Conservation (phyloP, 2,797 vertebrate species). For the Squalus acanthias region DNA sequence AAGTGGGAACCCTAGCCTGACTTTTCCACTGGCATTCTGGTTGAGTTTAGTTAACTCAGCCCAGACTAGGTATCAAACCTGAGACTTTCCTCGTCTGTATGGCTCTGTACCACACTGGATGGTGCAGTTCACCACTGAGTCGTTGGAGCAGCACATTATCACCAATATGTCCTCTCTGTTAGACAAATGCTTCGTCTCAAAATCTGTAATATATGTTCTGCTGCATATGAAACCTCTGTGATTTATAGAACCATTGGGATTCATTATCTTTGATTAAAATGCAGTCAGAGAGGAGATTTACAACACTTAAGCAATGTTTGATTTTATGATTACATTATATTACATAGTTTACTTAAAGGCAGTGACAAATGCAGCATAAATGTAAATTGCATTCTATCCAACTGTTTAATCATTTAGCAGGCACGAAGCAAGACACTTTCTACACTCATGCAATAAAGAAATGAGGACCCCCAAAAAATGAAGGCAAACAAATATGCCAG, state of each 20-base stretch:
- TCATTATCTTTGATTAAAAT: slow-evolving; percentile 36
- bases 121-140: neutral
- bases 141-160: neutral
- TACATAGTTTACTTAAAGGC: slow-evolving; percentile 26
- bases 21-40: neutral
- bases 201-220: neutral
- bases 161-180: neutral
- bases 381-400: slow-evolving; percentile 10
- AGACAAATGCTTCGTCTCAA: slow-evolving; percentile 15
- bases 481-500: neutral
- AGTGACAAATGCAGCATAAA: slow-evolving; percentile 15
- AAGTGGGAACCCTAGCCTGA: neutral
- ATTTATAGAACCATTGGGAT: slow-evolving; percentile 34
- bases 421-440: neutral
- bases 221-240: slow-evolving; percentile 23
- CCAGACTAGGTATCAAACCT: neutral
- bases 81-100: neutral
- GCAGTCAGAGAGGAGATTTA: slow-evolving; percentile 33
- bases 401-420: slow-evolving; percentile 26
- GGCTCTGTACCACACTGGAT: neutral
- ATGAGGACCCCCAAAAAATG: too few relatives aligned
- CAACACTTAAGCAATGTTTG: slow-evolving; percentile 35
- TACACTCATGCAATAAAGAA: neutral
- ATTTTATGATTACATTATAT: slow-evolving; percentile 36
- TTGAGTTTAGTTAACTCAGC: neutral